phyloP scores from a whole-genome alignment of 2,113 vertebrate genomes.

The Orientallactaga bullata region DNA sequence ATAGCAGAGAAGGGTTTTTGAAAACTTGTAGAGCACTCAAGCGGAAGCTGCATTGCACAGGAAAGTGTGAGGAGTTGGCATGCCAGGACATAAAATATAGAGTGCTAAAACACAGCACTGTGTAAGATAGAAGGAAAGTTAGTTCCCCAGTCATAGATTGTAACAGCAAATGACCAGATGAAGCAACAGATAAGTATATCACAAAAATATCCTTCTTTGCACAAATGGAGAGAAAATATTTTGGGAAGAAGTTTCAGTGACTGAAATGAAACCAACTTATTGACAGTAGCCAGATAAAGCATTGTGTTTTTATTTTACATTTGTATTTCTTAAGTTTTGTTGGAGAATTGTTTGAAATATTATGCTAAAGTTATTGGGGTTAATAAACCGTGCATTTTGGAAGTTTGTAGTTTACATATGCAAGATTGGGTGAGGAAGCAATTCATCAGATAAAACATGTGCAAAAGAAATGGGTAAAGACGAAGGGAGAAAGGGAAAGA shows the following conservation, averaged over 20 bases:
- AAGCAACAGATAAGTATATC: neutral
- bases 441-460: neutral
- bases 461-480: neutral
- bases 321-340: neutral
- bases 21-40: constrained; percentile 50
- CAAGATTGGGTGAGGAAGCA: constrained; percentile 8
- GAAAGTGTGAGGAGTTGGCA: neutral
- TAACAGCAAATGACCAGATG: neutral
- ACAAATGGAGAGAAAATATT: neutral
- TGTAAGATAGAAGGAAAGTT: neutral
- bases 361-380: neutral
- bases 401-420: neutral
- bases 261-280: neutral
- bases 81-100: constrained; percentile 14
- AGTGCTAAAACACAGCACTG: neutral
- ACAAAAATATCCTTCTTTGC: neutral
- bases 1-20: constrained; percentile 19
- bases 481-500: fast-evolving
- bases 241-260: neutral
- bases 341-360: neutral
- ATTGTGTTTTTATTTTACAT: neutral
- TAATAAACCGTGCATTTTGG: neutral
- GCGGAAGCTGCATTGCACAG: constrained; percentile 43
- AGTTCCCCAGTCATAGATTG: neutral
- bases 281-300: neutral